Conservation (phyloP, 2,113 vertebrate species). For the Hepsetus odoe region DNA sequence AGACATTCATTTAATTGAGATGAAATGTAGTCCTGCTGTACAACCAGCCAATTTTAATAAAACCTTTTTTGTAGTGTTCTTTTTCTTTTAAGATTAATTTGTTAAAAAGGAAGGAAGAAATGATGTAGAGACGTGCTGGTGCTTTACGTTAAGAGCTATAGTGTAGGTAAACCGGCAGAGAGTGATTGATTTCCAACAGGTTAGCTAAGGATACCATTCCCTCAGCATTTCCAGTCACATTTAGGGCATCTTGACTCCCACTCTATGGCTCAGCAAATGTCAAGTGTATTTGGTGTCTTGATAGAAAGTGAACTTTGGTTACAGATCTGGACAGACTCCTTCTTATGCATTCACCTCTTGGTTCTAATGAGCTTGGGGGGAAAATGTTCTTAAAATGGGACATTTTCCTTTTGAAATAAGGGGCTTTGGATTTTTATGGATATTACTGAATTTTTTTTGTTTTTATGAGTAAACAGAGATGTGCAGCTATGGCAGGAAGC, state of each 20-base stretch:
- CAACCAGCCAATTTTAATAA: background rate
- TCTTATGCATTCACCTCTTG: background rate
- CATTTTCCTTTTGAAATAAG: background rate
- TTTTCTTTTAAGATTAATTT: background rate
- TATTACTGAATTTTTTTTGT: no score
- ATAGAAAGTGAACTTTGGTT: background rate
- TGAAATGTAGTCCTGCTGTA: background rate
- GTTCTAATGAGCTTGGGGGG: background rate
- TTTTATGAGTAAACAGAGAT: no score
- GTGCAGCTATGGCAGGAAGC: no score
- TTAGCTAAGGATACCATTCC: background rate
- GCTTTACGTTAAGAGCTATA: background rate
- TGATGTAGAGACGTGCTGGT: background rate
- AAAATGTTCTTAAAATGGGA: background rate
- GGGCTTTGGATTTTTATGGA: background rate
- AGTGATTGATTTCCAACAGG: slow-evolving; percentile 30
- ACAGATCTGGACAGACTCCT: background rate
- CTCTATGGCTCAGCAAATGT: slow-evolving; percentile 51
- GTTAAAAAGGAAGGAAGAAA: background rate
- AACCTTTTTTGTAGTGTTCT: background rate
- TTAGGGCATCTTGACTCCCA: slow-evolving; percentile 20
- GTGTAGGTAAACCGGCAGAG: slow-evolving; percentile 6
- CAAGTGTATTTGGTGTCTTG: slow-evolving; percentile 55
- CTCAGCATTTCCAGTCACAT: slow-evolving; percentile 35
- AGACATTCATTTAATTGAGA: slow-evolving; percentile 13